phyloP scores from a whole-genome alignment of 2,113 vertebrate species.

The Phaethornis superciliosus region DNA sequence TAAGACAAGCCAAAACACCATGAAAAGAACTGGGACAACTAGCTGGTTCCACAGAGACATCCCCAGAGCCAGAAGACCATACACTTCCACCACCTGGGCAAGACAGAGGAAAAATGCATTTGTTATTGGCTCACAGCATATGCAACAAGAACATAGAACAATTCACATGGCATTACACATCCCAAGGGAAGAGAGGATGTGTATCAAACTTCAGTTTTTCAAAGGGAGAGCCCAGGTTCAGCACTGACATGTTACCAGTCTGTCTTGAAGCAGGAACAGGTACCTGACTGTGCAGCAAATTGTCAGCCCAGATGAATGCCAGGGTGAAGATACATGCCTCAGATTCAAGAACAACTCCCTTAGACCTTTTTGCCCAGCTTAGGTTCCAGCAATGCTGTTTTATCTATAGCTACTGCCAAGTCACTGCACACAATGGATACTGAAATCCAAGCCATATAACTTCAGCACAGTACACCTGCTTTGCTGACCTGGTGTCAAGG shows the following conservation, averaged over 20 bases:
- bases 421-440: background rate
- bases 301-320: background rate
- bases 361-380: background rate
- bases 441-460: background rate
- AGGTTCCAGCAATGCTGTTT: background rate
- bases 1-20: slow-evolving; percentile 98
- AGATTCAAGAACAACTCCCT: background rate
- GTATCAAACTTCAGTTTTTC: background rate
- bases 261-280: background rate
- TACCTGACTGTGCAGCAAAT: background rate
- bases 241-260: background rate
- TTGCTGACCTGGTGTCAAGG: background rate
- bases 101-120: slow-evolving; percentile 19
- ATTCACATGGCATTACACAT: background rate
- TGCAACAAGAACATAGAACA: background rate
- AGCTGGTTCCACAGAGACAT: slow-evolving; percentile 99
- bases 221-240: background rate
- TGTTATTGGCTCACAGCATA: background rate
- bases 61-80: slow-evolving; percentile 92
- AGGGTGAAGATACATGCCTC: background rate
- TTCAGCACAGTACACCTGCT: background rate
- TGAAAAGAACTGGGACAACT: slow-evolving; percentile 96
- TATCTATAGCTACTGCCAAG: background rate
- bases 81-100: slow-evolving; percentile 94
- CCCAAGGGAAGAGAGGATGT: background rate